Conservation (phyloP, 1,140 invertebrate species). For the Nasonia longicornis region DNA sequence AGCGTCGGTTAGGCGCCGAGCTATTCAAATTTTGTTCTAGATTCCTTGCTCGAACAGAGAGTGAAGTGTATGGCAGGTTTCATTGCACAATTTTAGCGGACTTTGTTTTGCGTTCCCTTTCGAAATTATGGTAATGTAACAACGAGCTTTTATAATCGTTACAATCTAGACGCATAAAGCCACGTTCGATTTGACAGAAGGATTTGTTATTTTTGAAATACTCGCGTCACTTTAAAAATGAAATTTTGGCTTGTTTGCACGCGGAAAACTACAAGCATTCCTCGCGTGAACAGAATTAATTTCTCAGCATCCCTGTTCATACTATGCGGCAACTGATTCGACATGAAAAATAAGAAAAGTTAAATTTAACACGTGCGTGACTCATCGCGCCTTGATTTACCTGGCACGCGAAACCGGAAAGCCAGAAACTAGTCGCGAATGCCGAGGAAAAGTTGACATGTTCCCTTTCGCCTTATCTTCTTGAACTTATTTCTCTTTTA, state of each 20-base stretch:
- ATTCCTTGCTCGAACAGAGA: too few relatives aligned
- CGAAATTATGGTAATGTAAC: too few relatives aligned
- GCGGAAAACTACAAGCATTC: neutral
- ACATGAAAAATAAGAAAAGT: conserved; percentile 1
- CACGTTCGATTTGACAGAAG: neutral
- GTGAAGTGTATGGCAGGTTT: too few relatives aligned
- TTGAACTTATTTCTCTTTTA: too few relatives aligned
- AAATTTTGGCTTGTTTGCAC: neutral
- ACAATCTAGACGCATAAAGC: too few relatives aligned
- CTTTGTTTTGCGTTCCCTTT: too few relatives aligned
- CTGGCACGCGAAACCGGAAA: neutral
- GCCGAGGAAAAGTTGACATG: neutral
- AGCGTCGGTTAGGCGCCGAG: too few relatives aligned
- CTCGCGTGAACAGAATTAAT: neutral
- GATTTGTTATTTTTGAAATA: neutral
- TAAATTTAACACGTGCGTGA: neutral
- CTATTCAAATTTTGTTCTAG: too few relatives aligned
- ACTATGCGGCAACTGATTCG: neutral
- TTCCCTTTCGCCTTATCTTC: neutral
- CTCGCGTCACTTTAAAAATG: neutral
- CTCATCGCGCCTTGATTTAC: neutral
- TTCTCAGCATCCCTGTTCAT: neutral
- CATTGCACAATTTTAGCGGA: too few relatives aligned
- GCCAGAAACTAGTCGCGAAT: neutral
- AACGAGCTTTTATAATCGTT: too few relatives aligned